Evolutionary conservation across 2,888 invertebrate species (phyloP).

Genomic region (Gastracanthus pulcherrimus): DNA sequence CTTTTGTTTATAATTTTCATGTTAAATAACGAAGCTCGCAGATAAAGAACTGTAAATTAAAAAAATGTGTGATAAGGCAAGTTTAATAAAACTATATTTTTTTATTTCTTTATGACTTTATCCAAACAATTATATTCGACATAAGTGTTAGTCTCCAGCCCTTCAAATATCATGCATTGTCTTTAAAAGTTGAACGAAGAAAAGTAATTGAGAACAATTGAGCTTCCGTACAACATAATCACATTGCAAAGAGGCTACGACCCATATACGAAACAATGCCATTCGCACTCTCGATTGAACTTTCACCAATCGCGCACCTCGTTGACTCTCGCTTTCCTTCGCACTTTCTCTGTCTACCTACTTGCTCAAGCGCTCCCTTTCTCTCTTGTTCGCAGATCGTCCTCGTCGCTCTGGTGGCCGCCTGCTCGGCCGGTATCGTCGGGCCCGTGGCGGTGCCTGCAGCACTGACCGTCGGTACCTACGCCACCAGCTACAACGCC

Average conservation of each 20-base stretch:
- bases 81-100: too few relatives aligned
- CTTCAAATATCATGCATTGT: too few relatives aligned
- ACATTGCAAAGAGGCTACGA: not conserved
- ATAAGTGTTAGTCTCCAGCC: too few relatives aligned
- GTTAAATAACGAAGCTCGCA: too few relatives aligned
- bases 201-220: not conserved
- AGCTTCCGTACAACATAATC: too few relatives aligned
- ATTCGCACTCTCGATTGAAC: not conserved
- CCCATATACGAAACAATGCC: not conserved
- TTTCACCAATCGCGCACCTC: not conserved
- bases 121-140: too few relatives aligned
- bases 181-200: too few relatives aligned
- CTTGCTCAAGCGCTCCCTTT: too few relatives aligned
- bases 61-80: too few relatives aligned
- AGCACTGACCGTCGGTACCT: conserved; percentile 84
- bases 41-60: too few relatives aligned
- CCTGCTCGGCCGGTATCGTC: conserved; percentile 68
- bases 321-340: not conserved
- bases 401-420: conserved; percentile 69
- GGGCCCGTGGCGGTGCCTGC: conserved; percentile 73
- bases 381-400: conserved; percentile 64
- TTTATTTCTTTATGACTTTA: too few relatives aligned
- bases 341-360: not conserved
- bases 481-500: conserved; percentile 87
- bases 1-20: too few relatives aligned